A percentile compares a stretch with the other conserved stretches of the same genome.
Evolutionary conservation across 2,797 vertebrate species (phyloP).

Genomic region (Periophthalmus magnuspinnatus): DNA sequence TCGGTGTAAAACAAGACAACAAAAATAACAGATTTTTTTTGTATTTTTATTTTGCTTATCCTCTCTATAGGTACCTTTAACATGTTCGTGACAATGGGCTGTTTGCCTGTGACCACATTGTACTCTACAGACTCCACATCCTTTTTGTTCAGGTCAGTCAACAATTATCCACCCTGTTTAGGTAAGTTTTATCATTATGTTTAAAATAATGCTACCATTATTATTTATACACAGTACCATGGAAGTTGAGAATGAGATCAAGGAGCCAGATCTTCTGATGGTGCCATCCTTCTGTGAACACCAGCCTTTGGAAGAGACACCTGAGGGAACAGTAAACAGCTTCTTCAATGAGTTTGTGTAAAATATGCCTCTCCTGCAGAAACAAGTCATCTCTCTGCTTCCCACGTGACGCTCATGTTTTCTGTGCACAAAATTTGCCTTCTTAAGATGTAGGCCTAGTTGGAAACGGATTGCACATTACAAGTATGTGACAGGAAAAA

Average conservation of each 20-base stretch:
- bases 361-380: constrained; percentile 33
- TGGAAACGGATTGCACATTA: constrained; percentile 51
- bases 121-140: constrained; percentile 57
- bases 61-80: constrained; percentile 55
- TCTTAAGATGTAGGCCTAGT: constrained; percentile 40
- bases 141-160: constrained; percentile 66
- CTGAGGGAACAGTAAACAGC: constrained; percentile 69
- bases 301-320: constrained; percentile 60
- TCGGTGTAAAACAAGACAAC: not conserved
- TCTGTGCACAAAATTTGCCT: constrained; percentile 35
- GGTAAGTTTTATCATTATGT: not conserved
- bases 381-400: constrained; percentile 46
- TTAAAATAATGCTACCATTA: not conserved
- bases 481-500: constrained; percentile 38
- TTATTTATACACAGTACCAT: constrained; percentile 50
- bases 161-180: not conserved
- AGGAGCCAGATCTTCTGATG: constrained; percentile 66
- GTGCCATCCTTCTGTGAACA: constrained; percentile 69
- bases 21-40: too few relatives aligned
- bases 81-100: constrained; percentile 67
- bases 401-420: constrained; percentile 20
- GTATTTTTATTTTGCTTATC: not conserved
- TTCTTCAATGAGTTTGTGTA: constrained; percentile 76
- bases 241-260: constrained; percentile 67
- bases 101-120: constrained; percentile 63